Percentiles rank a stretch among this genome's conserved stretches.
Evolutionary conservation across 2,888 invertebrate genomes (phyloP).

Genomic region (Automeris io): DNA sequence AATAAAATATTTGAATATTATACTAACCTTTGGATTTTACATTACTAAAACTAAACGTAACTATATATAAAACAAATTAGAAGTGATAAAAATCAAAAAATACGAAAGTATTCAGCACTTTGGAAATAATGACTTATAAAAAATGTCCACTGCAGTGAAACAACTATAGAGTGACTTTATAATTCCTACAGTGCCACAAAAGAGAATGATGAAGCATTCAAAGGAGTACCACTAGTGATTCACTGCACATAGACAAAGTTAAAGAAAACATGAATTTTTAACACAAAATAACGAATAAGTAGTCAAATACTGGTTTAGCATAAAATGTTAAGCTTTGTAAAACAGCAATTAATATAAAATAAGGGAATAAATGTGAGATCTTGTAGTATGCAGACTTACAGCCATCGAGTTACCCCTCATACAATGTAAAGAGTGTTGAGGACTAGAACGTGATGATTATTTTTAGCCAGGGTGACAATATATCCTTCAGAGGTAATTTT

Average conservation of each 20-base stretch:
- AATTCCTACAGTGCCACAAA: slow-evolving; percentile 49
- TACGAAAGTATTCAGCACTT: slow-evolving; percentile 67
- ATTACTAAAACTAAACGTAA: slow-evolving; percentile 77
- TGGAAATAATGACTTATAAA: slow-evolving; percentile 64
- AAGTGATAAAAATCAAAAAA: slow-evolving; percentile 61
- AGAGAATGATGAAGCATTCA: slow-evolving; percentile 47
- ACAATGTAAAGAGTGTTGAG: slow-evolving; percentile 95
- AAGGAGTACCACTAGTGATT: slow-evolving; percentile 42
- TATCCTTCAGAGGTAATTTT: slow-evolving; percentile 98
- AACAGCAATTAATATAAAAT: slow-evolving; percentile 76
- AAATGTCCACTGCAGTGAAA: slow-evolving; percentile 61
- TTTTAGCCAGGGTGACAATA: slow-evolving; percentile 97
- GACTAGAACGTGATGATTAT: slow-evolving; percentile 98
- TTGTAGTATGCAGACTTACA: slow-evolving; percentile 77
- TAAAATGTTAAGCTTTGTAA: slow-evolving; percentile 74
- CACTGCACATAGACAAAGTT: slow-evolving; percentile 59
- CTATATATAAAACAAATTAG: slow-evolving; percentile 56
- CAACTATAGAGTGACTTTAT: slow-evolving; percentile 37
- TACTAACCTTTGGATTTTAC: slow-evolving; percentile 76
- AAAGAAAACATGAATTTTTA: slow-evolving; percentile 64
- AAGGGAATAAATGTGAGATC: slow-evolving; percentile 78
- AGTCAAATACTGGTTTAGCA: slow-evolving; percentile 77
- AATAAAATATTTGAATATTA: slow-evolving; percentile 44
- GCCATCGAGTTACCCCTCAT: slow-evolving; percentile 80
- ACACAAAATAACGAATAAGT: slow-evolving; percentile 68